Percentiles rank a stretch among this genome's conserved stretches.
Evolutionary conservation across 2,113 vertebrate species (phyloP).

Genomic region (Mastomys natalensis): DNA sequence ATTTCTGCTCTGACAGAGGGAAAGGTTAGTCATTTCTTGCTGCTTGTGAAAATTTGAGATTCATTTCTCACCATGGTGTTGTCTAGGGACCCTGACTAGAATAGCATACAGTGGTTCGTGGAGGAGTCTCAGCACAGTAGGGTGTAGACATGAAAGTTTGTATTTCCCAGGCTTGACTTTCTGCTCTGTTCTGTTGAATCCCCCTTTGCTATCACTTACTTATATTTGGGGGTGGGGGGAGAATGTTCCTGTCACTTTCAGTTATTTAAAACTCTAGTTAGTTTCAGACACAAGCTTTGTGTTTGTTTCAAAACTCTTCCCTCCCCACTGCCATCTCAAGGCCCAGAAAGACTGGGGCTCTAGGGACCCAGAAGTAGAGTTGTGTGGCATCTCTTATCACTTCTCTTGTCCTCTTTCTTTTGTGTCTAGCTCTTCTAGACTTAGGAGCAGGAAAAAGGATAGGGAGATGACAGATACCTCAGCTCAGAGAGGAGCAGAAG

Average conservation of each 20-base stretch:
- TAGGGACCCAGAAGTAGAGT: neutral
- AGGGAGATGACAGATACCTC: neutral
- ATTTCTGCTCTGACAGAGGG: neutral
- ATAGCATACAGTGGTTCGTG: neutral
- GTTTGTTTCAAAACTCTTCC: constrained; percentile 5
- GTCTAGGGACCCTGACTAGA: neutral
- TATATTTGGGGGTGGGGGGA: constrained; percentile 40
- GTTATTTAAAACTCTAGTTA: constrained; percentile 63
- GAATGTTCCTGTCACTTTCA: constrained; percentile 53
- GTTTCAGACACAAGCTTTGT: neutral
- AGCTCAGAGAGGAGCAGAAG: neutral
- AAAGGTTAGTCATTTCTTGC: neutral
- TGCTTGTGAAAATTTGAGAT: neutral
- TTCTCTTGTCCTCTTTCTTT: neutral
- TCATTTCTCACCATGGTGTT: neutral
- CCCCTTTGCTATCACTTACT: constrained; percentile 36
- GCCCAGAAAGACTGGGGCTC: neutral
- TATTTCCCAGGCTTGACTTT: constrained; percentile 64
- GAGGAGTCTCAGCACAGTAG: constrained; percentile 28
- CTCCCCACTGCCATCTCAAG: accelerated
- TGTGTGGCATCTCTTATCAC: accelerated
- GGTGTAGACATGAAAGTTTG: constrained; percentile 20
- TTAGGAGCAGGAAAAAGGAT: neutral
- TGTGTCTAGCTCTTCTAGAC: neutral
- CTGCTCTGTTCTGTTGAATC: constrained; percentile 50